Evolutionary conservation across 2,113 vertebrate species (phyloP), one percentile per base, ranked within the genome.

Genomic region (Pholis gunnellus): DNA sequence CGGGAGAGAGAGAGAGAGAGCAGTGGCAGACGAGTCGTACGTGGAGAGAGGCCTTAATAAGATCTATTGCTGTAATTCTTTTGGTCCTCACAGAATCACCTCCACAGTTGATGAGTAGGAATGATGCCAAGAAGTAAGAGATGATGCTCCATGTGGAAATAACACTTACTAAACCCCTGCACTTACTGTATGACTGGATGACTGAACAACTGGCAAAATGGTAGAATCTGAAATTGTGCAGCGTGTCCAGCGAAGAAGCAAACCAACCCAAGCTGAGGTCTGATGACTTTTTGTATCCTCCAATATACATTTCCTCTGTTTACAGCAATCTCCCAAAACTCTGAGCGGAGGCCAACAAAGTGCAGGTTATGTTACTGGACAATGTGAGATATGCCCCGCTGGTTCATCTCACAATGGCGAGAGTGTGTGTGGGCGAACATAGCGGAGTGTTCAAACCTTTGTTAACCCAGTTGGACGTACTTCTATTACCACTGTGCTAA

Each of bases 401-500:
- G 20, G 54, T 78, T 88, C 61, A 15, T 70, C 46, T 72, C 40
- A 50, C 38, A 64, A 78, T 68, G 65, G 9, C 6, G 61, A 73
- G 38, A 64, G 52, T 29, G 48, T 29, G 48, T 66, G 87, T 84
- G 66, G 68, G 87, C 64, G 4, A 70, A 75, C 70, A 68, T 59
- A 42, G 36, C 36, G 5, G 59, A 66, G 65, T 40, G 57, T 61
- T 84, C 69, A 79, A 82, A 77, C 77, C 87, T 83, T 64, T 70
- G 67, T 78, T 70, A 66, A 66, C 75, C 50, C 72, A 60, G 79
- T 77, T 75, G 81, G 86, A 78, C 52, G 18, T 13, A 72, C 74
- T 79, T 72, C 78, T 82, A 78, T 75, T 77, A 88, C 73, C 71
- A 18, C 81, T 31, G 59, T 17, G 46, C 85, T 88, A 52, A 79